A percentile compares a stretch with the other conserved stretches of the same genome.
phyloP scores from a whole-genome alignment of 1,140 invertebrate species.

The Melipona quadrifasciata region DNA sequence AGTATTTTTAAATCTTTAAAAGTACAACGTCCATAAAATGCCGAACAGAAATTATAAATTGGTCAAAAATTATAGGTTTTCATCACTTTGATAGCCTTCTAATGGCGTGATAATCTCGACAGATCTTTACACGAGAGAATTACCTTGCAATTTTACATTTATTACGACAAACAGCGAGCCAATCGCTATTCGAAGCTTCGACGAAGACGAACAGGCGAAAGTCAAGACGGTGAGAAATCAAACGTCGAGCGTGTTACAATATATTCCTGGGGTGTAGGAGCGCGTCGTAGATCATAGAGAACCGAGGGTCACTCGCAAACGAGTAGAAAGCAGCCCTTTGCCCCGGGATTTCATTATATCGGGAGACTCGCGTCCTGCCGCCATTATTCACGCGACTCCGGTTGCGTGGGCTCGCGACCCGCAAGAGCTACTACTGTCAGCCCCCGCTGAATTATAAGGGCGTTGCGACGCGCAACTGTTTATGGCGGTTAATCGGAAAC shows the following conservation, averaged over 20 bases:
- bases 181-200: too few species aligned
- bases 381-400: slow-evolving; percentile 67
- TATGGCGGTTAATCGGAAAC: slow-evolving; percentile 53
- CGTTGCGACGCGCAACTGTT: slow-evolving; percentile 51
- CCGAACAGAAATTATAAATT: too few species aligned
- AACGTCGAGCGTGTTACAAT: slow-evolving; percentile 36
- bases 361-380: slow-evolving; percentile 39
- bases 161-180: neutral
- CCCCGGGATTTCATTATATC: slow-evolving; percentile 69
- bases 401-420: slow-evolving; percentile 54
- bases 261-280: slow-evolving; percentile 16
- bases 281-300: slow-evolving; percentile 44
- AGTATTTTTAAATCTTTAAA: too few species aligned
- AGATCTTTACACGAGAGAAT: neutral
- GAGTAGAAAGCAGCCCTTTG: slow-evolving; percentile 60
- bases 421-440: slow-evolving; percentile 64
- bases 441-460: slow-evolving; percentile 53
- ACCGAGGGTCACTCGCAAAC: slow-evolving; percentile 43
- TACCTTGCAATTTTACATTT: neutral
- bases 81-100: too few species aligned
- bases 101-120: neutral
- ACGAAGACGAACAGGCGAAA: neutral
- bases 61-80: too few species aligned
- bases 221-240: neutral
- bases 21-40: too few species aligned